These are phyloP conservation scores for Leptestheria dahalacensis DNA, from an alignment of 1,140 invertebrate genomes.

Conservation along the genomic window DNA sequence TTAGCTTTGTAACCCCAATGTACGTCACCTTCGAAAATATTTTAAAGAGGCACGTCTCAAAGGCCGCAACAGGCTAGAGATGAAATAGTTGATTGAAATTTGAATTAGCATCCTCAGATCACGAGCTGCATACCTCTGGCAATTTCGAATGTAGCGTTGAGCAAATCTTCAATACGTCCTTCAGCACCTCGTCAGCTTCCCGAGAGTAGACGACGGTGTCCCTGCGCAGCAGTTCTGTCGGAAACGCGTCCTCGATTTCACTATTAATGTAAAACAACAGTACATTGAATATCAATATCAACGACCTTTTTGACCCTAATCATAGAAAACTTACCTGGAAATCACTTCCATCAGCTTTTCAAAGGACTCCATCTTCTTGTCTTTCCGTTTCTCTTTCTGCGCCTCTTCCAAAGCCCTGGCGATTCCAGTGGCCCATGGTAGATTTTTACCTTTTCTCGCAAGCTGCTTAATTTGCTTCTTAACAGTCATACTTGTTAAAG, in stretches of 20 bases:
- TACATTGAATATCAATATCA: too few relatives aligned
- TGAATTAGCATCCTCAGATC: background rate
- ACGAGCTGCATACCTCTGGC: background rate
- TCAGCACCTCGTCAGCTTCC: too few relatives aligned
- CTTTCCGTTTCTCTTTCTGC: background rate
- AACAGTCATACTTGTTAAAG: background rate
- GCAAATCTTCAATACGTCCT: too few relatives aligned
- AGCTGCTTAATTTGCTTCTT: background rate
- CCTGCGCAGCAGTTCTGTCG: too few relatives aligned
- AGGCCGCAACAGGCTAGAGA: background rate
- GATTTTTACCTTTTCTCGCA: background rate
- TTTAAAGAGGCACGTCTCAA: background rate
- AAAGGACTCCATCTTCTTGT: background rate
- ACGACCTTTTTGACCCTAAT: background rate
- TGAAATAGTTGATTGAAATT: background rate
- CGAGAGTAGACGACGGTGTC: too few relatives aligned
- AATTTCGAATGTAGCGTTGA: background rate
- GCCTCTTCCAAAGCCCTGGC: background rate
- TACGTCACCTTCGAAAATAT: background rate
- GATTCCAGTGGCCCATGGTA: background rate
- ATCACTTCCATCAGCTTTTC: background rate
- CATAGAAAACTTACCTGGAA: background rate
- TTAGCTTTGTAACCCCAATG: background rate
- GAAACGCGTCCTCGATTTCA: too few relatives aligned
- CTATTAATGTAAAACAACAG: too few relatives aligned